Base-by-base conservation (phyloP, 2,888 invertebrate species). In the Drosophila lutescens region DNA sequence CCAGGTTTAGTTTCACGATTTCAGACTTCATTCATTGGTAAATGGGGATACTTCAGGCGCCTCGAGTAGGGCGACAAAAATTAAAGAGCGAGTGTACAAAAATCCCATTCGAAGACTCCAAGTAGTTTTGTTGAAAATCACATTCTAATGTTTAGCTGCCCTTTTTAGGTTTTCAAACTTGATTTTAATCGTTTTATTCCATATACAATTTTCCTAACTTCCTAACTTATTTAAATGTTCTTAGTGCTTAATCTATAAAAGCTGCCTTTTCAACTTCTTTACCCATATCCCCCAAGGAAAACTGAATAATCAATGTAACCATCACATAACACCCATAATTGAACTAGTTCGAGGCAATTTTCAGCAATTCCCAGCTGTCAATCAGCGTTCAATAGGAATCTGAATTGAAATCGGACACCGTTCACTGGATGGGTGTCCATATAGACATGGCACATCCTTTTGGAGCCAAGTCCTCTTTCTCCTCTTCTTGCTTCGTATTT, bases 401-500 rank as follows among this genome's bases (percentile, higher is more conserved):
- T 41, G 63, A 69, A 70, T 69, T 53, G 47, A 40, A 41, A 53
- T 30, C 46, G 51, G 51, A 59, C 59, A 47, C 26, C 26, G 26
- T 6, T 1, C 44, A 57, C 49, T 40, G 38, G 34, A 15, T 13
- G 51, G 30, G 36, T 30, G 15, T 13, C 30, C 32, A 38, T n/a
- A 7, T 15, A 17, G 44, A 23, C n/a, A 36, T 20, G 59, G 17
- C 26, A 44, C 32, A 59, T 59, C 58, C 58, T 55, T 40, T 30
- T 13, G 10, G 36, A n/a, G 15, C 20, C 15, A 30, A 30, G 20
- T 43, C 36, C 30, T 15, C 20, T 10, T 9, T n/a, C 26, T 12
- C 41, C 41, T 20, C 53, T 26, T 8, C 30, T 15, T 15, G 58
- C 17, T 34, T 34, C 32, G 62, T 58, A 88, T 87, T 83, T 78